These are phyloP conservation scores for Trichoplax adhaerens DNA, from an alignment of 37 sponge, comb jelly and placozoan genomes.

Conservation along the genomic window DNA sequence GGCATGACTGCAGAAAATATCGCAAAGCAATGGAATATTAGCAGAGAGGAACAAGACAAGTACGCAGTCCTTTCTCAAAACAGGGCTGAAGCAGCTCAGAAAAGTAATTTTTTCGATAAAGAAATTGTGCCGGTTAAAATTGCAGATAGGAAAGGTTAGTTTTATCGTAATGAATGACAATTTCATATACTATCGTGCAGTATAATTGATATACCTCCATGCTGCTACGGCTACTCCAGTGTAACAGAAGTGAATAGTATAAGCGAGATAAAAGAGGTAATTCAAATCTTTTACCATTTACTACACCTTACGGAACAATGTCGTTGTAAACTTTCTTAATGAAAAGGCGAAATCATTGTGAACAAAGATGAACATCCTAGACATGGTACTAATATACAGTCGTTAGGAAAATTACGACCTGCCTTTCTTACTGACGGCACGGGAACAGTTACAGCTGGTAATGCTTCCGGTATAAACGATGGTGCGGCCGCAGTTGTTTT, in stretches of 20 bases:
- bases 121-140: conserved; percentile 72
- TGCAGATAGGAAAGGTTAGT: conserved; percentile 21
- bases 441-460: conserved; percentile 86
- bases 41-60: conserved; percentile 61
- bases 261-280: no score
- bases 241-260: no score
- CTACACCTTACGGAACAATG: no score
- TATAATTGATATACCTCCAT: no score
- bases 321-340: neutral
- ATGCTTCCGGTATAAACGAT: conserved; percentile 89
- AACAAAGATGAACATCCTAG: conserved; percentile 50
- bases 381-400: conserved; percentile 48
- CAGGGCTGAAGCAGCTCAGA: conserved; percentile 40
- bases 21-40: conserved; percentile 39
- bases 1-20: conserved; percentile 87
- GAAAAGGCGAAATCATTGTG: conserved; percentile 5
- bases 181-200: no score
- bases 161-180: neutral
- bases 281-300: no score
- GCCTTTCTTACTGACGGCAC: conserved; percentile 61
- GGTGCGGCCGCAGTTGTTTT: conserved; percentile 80
- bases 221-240: no score
- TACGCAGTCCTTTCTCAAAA: conserved; percentile 62
- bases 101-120: conserved; percentile 25
- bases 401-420: conserved; percentile 43